phyloP scores from a whole-genome alignment of 2,797 vertebrate species.

The Alauda arvensis region DNA sequence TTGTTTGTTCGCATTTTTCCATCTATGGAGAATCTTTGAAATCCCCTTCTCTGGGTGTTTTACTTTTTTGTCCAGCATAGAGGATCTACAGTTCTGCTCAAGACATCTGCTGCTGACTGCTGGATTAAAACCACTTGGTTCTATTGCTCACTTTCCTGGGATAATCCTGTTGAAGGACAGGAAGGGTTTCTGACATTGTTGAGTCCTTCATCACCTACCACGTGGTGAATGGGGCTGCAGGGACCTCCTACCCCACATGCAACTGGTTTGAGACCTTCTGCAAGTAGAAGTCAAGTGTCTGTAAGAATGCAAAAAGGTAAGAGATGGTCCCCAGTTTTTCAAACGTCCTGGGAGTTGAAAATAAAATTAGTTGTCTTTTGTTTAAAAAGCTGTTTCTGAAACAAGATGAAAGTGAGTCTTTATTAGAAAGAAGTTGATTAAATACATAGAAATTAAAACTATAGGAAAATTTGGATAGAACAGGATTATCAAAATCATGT shows the following conservation, averaged over 20 bases:
- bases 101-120: neutral
- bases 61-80: fast-evolving
- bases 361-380: neutral
- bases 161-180: neutral
- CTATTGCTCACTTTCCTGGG: neutral
- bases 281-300: neutral
- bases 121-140: neutral
- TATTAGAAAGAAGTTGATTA: neutral
- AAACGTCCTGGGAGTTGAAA: neutral
- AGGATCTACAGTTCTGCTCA: neutral
- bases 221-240: neutral
- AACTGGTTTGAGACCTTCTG: neutral
- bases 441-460: neutral
- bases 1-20: neutral
- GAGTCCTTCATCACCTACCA: neutral
- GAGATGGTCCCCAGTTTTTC: neutral
- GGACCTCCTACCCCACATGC: neutral
- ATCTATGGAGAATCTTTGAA: neutral
- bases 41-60: neutral
- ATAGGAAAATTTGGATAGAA: neutral
- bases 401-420: neutral
- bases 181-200: neutral
- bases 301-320: neutral
- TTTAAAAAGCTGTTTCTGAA: neutral
- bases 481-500: neutral